Evolutionary conservation across 2,888 invertebrate genomes (phyloP), one percentile per base, ranked within the genome.

Genomic region (Cheilosia vernalis): DNA sequence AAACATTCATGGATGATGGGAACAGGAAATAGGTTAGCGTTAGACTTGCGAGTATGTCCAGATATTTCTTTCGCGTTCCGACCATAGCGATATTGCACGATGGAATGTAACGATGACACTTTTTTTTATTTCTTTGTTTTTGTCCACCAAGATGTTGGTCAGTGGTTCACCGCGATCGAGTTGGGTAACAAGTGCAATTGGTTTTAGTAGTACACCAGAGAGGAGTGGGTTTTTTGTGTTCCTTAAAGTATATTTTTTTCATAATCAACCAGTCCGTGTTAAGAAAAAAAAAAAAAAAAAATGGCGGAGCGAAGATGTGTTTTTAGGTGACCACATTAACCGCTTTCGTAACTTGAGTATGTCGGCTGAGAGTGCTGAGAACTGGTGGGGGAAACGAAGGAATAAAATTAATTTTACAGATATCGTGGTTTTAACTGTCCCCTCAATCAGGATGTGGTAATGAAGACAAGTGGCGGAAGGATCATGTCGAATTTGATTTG

Each of bases 81-180:
- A 19, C 47, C 44, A 76, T 74, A 67, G 74, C 70, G 37, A 80
- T 85, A 85, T 77, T 85, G 76, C 56, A 72, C 72, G 60, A 80
- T 85, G 85, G 85, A 85, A 85, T 85, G 76, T 66, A 30, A 61
- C 56, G 81, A 85, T 77, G 85, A 81, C 85, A 77, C 80, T 67
- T 73, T 67, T 53, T 72, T 56, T 58, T 42, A 15, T 56, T 13
- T 66, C 40, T 47, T 30, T 44, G 27, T 30, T 72, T 79, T 72
- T 66, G 19, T 24, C 47, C 37, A 19, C 15, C 58, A 42, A 76
- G 33, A 85, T 72, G 80, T 85, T 85, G 85, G 85, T 85, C 85
- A 85, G 85, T 81, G 85, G 85, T 81, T 73, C 85, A 70, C 47
- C 47, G 40, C 24, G 47, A 72, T 10, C 37, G 47, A 74, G 67